Base-by-base conservation (phyloP, 2,888 invertebrate genomes). In the Perizoma flavofasciatum region DNA sequence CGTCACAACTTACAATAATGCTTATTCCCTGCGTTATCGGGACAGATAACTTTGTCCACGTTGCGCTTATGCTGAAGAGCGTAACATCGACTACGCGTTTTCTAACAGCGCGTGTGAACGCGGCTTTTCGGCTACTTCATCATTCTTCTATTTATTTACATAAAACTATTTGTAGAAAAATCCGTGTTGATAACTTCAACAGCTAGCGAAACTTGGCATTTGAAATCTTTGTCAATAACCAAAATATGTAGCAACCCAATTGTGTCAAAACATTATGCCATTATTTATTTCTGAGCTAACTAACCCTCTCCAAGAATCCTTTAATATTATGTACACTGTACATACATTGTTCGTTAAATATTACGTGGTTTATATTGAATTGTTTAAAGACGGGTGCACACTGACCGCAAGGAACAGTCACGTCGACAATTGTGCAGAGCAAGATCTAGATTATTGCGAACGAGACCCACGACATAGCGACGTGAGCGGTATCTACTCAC, bases 71-170 rank as follows among this genome's bases (percentile, higher is more conserved):
- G 46, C 54, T 46, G 59, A 59, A 53, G 54, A 59, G 58, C 58
- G 52, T 10, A 51, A 52, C 58, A 9, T 48, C 39, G 52, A 48
- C 58, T 52, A 48, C 51, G 58, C 45, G 49, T 40, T 49, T 59
- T 53, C 34, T 59, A 54, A 54, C 58, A 54, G 49, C 54, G 49
- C 59, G 49, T 59, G 59, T 54, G 54, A 54, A 59, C 40, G 35
- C 45, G 41, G 35, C 34, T 59, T 41, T 54, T 49, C 22, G n/a
- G 7, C 37, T 37, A 7, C 4, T 37, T 6, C 37, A 22, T 22
- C 22, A 22, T 22, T 2, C 22, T 22, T 22, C 22, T 22, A 22
- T 22, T 22, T 22, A 22, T 22, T 22, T 3, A 22, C 22, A 22
- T 22, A 22, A n/a, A n/a, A n/a, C n/a, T n/a, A n/a, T n/a, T n/a